Conservation (phyloP, 1,140 invertebrate species). For the Solenopsis fugax region DNA sequence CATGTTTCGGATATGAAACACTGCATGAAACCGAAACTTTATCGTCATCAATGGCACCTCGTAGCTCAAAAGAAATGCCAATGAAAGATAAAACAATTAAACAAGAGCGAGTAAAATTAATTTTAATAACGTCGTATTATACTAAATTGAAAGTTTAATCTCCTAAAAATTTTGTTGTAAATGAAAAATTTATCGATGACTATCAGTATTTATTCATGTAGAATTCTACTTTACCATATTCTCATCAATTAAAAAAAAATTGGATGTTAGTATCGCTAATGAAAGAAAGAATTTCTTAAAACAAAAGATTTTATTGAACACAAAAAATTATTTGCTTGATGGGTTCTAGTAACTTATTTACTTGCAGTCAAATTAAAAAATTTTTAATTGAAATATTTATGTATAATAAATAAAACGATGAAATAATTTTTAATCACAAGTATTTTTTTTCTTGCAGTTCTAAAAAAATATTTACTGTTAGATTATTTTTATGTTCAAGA, state of each 20-base stretch:
- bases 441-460: too few species aligned
- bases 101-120: background rate
- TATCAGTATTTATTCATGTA: too few species aligned
- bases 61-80: background rate
- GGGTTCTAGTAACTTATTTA: too few species aligned
- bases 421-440: too few species aligned
- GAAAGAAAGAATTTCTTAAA: too few species aligned
- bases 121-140: background rate
- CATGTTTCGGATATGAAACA: slow-evolving; percentile 6
- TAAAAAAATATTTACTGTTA: too few species aligned
- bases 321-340: too few species aligned
- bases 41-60: background rate
- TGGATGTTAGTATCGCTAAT: background rate
- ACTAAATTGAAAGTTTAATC: background rate
- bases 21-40: slow-evolving; percentile 1
- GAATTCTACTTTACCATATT: background rate
- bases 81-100: background rate
- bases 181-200: background rate
- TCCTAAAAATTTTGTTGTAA: background rate
- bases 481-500: too few species aligned
- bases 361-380: too few species aligned
- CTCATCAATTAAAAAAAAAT: background rate
- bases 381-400: too few species aligned
- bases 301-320: too few species aligned
- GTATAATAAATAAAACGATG: too few species aligned